These are phyloP conservation scores for Myotis vivesi DNA, from an alignment of 2,797 vertebrate species.

Conservation along the genomic window DNA sequence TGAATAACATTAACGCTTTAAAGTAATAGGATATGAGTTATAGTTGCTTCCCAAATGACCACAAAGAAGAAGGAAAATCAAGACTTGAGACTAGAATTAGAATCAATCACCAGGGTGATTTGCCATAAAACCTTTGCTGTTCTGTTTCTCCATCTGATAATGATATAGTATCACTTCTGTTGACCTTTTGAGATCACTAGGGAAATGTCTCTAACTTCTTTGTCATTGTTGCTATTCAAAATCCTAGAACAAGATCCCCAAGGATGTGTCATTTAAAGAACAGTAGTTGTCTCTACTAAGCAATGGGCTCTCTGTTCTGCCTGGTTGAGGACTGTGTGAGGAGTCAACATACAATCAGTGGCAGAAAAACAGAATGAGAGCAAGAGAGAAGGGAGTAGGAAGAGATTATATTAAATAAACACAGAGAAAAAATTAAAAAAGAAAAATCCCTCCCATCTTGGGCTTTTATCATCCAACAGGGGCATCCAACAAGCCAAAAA, in stretches of 20 bases:
- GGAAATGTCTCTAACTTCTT: conserved; percentile 16
- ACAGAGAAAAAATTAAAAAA: background rate
- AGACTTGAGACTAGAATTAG: background rate
- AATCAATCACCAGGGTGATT: background rate
- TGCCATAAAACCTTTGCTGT: background rate
- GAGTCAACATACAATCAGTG: background rate
- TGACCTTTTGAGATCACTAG: background rate
- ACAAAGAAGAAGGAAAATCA: background rate
- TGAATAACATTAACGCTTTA: background rate
- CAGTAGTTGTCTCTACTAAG: background rate
- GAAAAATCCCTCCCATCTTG: background rate
- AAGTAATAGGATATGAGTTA: background rate
- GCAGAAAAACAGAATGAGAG: background rate
- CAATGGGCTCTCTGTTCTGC: background rate
- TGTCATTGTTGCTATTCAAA: background rate
- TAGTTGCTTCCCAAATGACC: background rate
- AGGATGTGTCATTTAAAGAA: conserved; percentile 8
- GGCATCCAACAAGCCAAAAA: background rate
- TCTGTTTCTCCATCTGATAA: background rate
- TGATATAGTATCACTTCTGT: background rate
- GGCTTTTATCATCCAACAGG: background rate
- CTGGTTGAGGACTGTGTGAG: background rate
- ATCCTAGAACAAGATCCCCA: background rate
- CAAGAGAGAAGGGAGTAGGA: background rate
- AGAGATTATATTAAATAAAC: background rate